These are phyloP conservation scores for Sebastes hubbsi DNA, from an alignment of 2,797 vertebrate genomes.

Conservation along the genomic window DNA sequence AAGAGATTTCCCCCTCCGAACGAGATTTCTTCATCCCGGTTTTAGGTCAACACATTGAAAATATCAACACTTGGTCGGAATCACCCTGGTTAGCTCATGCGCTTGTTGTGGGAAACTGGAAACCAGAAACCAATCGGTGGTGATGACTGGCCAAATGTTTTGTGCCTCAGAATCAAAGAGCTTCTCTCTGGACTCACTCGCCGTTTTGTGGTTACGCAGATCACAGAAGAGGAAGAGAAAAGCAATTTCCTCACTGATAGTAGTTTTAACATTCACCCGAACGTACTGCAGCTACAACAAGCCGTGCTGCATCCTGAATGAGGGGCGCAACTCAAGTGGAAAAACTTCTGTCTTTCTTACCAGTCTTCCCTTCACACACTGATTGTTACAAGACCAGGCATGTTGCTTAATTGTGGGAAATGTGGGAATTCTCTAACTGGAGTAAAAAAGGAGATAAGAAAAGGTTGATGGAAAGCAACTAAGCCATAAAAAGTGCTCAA, in stretches of 20 bases:
- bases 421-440: neutral
- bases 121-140: conserved; percentile 38
- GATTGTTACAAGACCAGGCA: conserved; percentile 13
- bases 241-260: conserved; percentile 56
- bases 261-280: conserved; percentile 34
- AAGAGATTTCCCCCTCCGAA: conserved; percentile 45
- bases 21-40: conserved; percentile 31
- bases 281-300: conserved; percentile 11
- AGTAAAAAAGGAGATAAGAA: neutral
- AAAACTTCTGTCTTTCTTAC: conserved; percentile 24
- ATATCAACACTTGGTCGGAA: conserved; percentile 53
- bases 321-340: conserved; percentile 4
- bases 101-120: conserved; percentile 52
- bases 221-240: conserved; percentile 55
- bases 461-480: neutral
- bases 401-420: conserved; percentile 24
- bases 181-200: conserved; percentile 32
- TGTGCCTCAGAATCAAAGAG: conserved; percentile 41
- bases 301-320: conserved; percentile 9
- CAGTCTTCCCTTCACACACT: neutral
- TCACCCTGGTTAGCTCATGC: conserved; percentile 38
- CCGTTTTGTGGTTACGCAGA: conserved; percentile 55
- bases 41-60: conserved; percentile 48
- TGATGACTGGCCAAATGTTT: conserved; percentile 42
- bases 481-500: neutral